phyloP scores from a whole-genome alignment of 2,113 vertebrate genomes.

The Australoheros scitulus region DNA sequence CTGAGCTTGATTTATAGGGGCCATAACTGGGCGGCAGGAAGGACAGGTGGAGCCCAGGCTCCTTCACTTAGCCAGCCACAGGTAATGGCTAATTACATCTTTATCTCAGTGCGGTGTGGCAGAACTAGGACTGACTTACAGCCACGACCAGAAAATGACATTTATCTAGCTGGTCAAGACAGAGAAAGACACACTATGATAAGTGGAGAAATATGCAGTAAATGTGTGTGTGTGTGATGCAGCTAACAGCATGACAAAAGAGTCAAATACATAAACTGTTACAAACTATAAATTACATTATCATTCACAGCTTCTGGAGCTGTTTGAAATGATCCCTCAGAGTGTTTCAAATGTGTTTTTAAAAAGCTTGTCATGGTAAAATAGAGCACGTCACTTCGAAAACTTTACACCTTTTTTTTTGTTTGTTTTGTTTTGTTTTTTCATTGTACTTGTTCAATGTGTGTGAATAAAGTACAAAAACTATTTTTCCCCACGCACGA shows the following conservation, averaged over 20 bases:
- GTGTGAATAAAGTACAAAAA: constrained; percentile 79
- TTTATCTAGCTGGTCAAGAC: constrained; percentile 59
- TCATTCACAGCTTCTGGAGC: constrained; percentile 65
- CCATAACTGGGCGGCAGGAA: constrained; percentile 70
- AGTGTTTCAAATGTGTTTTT: constrained; percentile 68
- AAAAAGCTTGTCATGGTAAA: constrained; percentile 82
- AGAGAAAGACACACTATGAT: constrained; percentile 49
- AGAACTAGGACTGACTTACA: constrained; percentile 57
- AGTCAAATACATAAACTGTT: constrained; percentile 55
- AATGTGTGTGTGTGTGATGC: constrained; percentile 57
- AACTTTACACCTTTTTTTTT: constrained; percentile 66
- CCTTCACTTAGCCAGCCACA: constrained; percentile 72
- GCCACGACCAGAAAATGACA: constrained; percentile 53
- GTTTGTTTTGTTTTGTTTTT: constrained; percentile 20
- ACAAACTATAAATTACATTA: constrained; percentile 76
- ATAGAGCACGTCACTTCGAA: constrained; percentile 81
- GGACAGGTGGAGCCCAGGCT: constrained; percentile 65
- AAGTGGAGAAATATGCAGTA: constrained; percentile 50
- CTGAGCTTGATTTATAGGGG: constrained; percentile 81
- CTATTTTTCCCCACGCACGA: constrained; percentile 63
- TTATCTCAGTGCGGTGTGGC: constrained; percentile 73
- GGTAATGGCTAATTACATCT: constrained; percentile 79
- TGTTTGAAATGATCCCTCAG: constrained; percentile 49
- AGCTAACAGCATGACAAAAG: constrained; percentile 64
- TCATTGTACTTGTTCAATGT: constrained; percentile 57